A percentile compares a stretch with the other conserved stretches of the same genome.
Conservation (phyloP, 2,797 vertebrate genomes). For the Aplochiton taeniatus region DNA sequence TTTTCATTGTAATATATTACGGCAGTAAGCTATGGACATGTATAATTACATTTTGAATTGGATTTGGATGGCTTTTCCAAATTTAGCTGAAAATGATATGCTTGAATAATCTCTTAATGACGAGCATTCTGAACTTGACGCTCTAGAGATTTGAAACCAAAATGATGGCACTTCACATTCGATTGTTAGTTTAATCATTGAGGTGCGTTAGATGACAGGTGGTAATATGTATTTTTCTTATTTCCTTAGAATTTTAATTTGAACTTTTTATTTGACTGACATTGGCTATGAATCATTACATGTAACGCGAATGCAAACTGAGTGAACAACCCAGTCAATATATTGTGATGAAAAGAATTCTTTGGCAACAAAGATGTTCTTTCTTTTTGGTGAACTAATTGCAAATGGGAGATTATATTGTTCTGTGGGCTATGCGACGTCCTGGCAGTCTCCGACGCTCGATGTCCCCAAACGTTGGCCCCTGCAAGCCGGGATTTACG, state of each 20-base stretch:
- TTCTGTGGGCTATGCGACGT: constrained; percentile 34
- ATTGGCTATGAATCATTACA: too few species aligned
- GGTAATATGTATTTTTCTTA: constrained; percentile 33
- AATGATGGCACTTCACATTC: constrained; percentile 33
- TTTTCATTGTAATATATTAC: constrained; percentile 22
- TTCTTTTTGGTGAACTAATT: constrained; percentile 1
- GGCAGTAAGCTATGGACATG: constrained; percentile 17
- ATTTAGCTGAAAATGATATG: constrained; percentile 12
- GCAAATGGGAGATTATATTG: constrained; percentile 10
- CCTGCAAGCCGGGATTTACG: constrained; percentile 49
- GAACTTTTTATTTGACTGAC: constrained; percentile 40
- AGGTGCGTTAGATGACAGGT: constrained; percentile 47
- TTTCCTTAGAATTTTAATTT: constrained; percentile 26
- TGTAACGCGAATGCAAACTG: too few species aligned
- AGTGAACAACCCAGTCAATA: too few species aligned
- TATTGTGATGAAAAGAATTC: not conserved
- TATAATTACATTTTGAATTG: constrained; percentile 8
- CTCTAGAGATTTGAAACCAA: constrained; percentile 38
- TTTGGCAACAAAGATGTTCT: not conserved
- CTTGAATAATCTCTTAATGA: constrained; percentile 53
- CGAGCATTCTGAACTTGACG: constrained; percentile 55
- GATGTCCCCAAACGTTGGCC: constrained; percentile 33
- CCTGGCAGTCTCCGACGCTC: constrained; percentile 58
- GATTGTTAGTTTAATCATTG: constrained; percentile 40
- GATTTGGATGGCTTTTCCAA: not conserved